Base-by-base conservation (phyloP, 1,140 invertebrate species). In the Drosophila sp. region DNA sequence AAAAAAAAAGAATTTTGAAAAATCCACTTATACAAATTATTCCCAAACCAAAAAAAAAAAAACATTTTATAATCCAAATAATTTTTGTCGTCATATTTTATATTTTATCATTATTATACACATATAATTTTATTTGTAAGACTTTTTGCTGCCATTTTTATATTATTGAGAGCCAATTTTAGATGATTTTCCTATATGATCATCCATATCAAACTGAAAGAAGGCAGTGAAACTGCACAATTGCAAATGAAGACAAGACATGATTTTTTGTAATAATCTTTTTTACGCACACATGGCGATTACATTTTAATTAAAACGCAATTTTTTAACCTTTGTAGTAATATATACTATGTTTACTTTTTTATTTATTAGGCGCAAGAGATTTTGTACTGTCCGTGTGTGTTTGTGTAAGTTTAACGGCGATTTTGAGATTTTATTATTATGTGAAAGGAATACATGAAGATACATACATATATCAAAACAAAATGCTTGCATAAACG, bases 301-400 rank as follows among this genome's bases (percentile, higher is more conserved):
- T 71, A 71, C 64, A 67, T 54, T 76, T 86, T 73, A 68, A 85
- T 79, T 89, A 79, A 86, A 82, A 82, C 60, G 66, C 64, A 66
- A 64, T 66, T 54, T 66, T 55, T 71, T 74, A 73, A 64, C 58
- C 61, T 87, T 86, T 75, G 65, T 75, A 70, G 67, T 77, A 67
- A 54, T 70, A 63, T 68, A 38, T 38, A 38, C 8, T 35, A 35
- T 35, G 7, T 38, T 11, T 38, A 72, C 25, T 8, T 25, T 27
- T 80, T 72, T 80, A 66, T 81, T 82, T 73, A 50, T 72, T 87
- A 79, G 67, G 73, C 73, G 73, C 73, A 76, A 76, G 73, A 70
- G 66, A 70, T 66, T 85, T 86, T 86, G 82, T 86, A 86, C 82
- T 87, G 76, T 68, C 44, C 41, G 56, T 63, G 60, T 86, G 75